Percentiles rank a stretch among this genome's conserved stretches.
These are phyloP conservation scores for Dorcus parallelipipedus DNA, from an alignment of 2,888 invertebrate species.

Conservation along the genomic window DNA sequence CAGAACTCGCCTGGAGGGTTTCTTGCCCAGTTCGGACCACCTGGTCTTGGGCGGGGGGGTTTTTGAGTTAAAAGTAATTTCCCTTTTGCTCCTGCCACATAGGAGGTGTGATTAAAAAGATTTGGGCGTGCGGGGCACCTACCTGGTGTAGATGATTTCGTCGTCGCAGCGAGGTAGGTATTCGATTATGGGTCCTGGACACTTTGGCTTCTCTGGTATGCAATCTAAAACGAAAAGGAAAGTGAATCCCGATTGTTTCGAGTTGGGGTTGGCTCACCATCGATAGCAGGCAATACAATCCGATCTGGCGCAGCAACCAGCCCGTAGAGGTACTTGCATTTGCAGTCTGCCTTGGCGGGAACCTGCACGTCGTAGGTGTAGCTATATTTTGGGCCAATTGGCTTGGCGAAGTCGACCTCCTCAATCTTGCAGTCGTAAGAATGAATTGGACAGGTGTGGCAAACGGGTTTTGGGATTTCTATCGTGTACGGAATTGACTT, in stretches of 20 bases:
- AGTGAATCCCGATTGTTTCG: constrained; percentile 8
- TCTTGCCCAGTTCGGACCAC: neutral
- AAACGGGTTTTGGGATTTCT: constrained; percentile 18
- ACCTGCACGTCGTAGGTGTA: constrained; percentile 31
- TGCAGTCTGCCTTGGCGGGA: constrained; percentile 15
- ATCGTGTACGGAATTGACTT: constrained; percentile 23
- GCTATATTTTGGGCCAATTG: constrained; percentile 3
- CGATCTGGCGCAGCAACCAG: constrained; percentile 37
- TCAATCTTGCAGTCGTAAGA: constrained; percentile 21
- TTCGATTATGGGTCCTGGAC: constrained; percentile 20
- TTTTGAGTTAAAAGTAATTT: too few relatives aligned
- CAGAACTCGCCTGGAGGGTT: neutral
- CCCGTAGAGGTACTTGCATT: constrained; percentile 22
- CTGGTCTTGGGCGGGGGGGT: neutral
- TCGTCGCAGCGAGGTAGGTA: constrained; percentile 12
- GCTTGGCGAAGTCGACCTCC: constrained; percentile 14
- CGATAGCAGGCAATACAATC: constrained; percentile 31
- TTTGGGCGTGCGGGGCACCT: neutral
- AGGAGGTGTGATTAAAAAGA: too few relatives aligned
- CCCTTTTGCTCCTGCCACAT: too few relatives aligned
- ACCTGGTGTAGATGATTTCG: constrained; percentile 8
- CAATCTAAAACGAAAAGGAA: constrained; percentile 10
- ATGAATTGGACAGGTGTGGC: neutral
- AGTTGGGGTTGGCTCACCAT: constrained; percentile 13
- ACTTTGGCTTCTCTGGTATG: constrained; percentile 5